These are phyloP conservation scores for Dipus sagitta DNA, from an alignment of 2,797 vertebrate genomes.

Conservation along the genomic window DNA sequence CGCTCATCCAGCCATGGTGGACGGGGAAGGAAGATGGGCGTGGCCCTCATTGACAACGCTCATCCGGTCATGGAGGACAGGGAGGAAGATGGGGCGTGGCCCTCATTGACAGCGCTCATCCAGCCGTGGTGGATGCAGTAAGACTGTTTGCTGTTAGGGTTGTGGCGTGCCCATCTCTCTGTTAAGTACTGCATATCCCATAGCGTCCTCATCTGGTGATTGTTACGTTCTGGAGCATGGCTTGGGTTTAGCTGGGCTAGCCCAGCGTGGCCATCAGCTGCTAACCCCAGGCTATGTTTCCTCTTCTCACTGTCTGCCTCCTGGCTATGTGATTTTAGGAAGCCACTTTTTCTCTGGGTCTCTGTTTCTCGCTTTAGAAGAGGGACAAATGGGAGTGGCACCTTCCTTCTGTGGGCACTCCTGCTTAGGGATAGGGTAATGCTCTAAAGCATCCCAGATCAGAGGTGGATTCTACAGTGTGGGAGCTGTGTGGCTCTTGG, in stretches of 20 bases:
- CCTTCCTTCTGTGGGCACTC: neutral
- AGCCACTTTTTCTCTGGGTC: neutral
- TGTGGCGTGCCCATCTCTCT: neutral
- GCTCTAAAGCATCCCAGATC: neutral
- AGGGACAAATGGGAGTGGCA: neutral
- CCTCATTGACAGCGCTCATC: neutral
- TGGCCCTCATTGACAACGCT: neutral
- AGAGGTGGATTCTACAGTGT: neutral
- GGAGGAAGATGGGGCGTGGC: rapidly evolving
- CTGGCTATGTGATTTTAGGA: neutral
- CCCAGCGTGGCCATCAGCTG: neutral
- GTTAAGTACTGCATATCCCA: rapidly evolving
- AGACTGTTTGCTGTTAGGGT: neutral
- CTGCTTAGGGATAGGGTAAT: neutral
- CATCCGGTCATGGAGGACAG: too few relatives aligned
- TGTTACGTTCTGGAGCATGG: neutral
- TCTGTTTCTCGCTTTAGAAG: neutral
- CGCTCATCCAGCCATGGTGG: too few relatives aligned
- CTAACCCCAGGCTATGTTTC: neutral
- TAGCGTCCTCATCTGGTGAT: neutral
- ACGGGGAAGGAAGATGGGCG: neutral
- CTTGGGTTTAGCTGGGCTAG: neutral
- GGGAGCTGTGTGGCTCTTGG: neutral
- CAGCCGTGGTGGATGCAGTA: rapidly evolving
- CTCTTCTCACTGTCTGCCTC: neutral